Conservation (phyloP, 2,113 vertebrate species). For the Natator depressus region DNA sequence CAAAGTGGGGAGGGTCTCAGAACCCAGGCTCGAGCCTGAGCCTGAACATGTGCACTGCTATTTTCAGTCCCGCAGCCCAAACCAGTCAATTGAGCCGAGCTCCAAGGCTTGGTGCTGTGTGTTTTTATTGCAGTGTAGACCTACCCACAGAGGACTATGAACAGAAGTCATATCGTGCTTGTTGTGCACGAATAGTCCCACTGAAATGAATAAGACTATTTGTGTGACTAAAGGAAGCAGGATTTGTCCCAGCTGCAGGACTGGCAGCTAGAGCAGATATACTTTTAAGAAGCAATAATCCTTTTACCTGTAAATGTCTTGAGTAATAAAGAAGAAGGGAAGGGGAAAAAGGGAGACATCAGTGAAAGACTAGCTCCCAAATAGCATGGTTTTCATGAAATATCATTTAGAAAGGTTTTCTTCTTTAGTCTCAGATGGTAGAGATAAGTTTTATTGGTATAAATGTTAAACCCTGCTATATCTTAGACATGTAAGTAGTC, state of each 20-base stretch:
- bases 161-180: background rate
- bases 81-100: background rate
- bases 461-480: background rate
- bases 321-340: background rate
- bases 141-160: background rate
- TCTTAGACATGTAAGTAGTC: background rate
- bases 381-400: background rate
- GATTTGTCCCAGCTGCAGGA: background rate
- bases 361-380: background rate
- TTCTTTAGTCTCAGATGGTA: background rate
- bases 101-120: background rate
- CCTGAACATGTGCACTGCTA: background rate
- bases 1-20: too few species aligned
- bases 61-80: background rate
- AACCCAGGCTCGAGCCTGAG: too few species aligned
- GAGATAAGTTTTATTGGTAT: background rate
- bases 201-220: background rate
- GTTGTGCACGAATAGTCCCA: background rate
- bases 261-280: background rate
- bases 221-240: background rate
- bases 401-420: background rate
- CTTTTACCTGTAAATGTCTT: constrained; percentile 7
- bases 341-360: background rate
- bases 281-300: background rate
- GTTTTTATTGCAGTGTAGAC: background rate